Conservation (phyloP, 2,113 vertebrate species). For the Odocoileus hemionus region DNA sequence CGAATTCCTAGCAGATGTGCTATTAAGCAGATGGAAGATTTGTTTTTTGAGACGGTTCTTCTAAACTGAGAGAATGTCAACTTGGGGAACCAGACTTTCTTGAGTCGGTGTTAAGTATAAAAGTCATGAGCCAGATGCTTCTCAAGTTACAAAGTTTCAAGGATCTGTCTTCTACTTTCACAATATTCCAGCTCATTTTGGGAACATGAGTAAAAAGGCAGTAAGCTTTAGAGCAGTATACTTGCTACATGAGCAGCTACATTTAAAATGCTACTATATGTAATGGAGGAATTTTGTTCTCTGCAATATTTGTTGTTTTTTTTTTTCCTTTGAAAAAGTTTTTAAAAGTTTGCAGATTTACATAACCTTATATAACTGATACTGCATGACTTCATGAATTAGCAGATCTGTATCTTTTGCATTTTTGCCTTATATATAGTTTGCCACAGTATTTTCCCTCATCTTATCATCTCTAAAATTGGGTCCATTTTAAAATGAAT, state of each 20-base stretch:
- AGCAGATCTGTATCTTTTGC: background rate
- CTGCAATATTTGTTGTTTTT: background rate
- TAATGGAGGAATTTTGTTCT: background rate
- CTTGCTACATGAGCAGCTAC: background rate
- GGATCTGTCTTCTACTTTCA: background rate
- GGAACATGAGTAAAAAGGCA: background rate
- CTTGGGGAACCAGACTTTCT: background rate
- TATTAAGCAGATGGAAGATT: background rate
- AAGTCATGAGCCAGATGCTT: background rate
- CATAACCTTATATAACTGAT: background rate
- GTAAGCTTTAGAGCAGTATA: background rate
- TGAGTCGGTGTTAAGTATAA: background rate
- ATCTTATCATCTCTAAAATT: background rate
- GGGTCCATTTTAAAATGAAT: background rate
- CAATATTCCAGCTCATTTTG: background rate
- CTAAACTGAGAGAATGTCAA: background rate
- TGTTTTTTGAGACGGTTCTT: background rate
- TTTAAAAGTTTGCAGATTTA: background rate
- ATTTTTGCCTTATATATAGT: background rate
- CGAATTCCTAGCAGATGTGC: background rate
- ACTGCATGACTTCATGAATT: background rate
- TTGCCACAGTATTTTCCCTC: background rate
- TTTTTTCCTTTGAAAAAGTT: background rate
- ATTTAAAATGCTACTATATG: background rate
- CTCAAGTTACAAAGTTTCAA: background rate